Evolutionary conservation across 2,888 invertebrate species (phyloP), one percentile per base, ranked within the genome.

Genomic region (Pseudeuparius sepicola): DNA sequence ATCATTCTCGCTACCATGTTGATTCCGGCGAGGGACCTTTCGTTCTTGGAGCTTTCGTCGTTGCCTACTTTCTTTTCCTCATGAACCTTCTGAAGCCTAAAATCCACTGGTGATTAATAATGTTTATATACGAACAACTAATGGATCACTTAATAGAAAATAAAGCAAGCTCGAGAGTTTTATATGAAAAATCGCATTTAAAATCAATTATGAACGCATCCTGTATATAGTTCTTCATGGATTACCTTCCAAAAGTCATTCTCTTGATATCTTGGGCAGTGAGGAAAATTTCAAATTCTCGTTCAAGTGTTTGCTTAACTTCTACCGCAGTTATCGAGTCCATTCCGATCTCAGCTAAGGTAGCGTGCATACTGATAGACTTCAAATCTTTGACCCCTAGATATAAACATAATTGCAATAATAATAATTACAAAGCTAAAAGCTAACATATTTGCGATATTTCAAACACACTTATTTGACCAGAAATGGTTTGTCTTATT

Each of bases 241-340:
- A 7, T 20, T n/a, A 72, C 71, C 65, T 79, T 12, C 75, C 73
- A 46, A 90, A 79, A 0, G 86, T 90, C 23, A 92, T 62, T 1
- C 73, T 72, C 31, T 90, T 71, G 38, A 93, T 79, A 47, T 93
- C 90, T 54, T 87, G 84, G 4, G 89, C 80, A 0, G 87, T 78
- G 3, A 96, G 66, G 56, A 80, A 78, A 34, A 94, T 66, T 54
- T 93, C 90, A 55, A 82, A 92, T 56, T 90, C 87, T 49, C 89
- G 68, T 59, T 93, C 92, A 2, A 93, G 61, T 0, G 83, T 82
- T 62, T 93, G 92, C 50, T 93, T 93, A 47, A 97, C 89, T 63
- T 97, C 94, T 0, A 93, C 88, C 0, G 88, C 89, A 89, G 92
- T 94, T 68, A 96, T 78, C 2, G 94, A 94, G 64, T 97, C 94